These are phyloP conservation scores for Quadroppia sp. DNA, from an alignment of 2,888 invertebrate genomes.

Conservation along the genomic window DNA sequence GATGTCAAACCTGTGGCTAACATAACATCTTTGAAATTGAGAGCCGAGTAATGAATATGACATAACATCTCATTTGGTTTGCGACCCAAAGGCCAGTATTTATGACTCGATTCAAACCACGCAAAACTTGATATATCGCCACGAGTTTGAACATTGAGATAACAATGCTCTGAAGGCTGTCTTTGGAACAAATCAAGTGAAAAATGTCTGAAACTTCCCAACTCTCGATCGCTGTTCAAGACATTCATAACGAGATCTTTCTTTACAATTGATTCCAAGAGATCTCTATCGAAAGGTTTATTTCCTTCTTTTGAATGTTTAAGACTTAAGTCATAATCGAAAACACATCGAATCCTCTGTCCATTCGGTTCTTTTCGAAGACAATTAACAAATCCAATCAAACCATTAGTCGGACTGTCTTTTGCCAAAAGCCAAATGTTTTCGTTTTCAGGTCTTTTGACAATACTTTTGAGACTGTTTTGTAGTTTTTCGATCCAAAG, in stretches of 20 bases:
- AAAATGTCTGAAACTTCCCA: conserved; percentile 37
- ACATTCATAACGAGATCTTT: conserved; percentile 17
- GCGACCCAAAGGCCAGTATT: conserved; percentile 58
- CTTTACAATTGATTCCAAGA: neutral
- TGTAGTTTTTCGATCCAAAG: conserved; percentile 77
- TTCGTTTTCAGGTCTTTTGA: neutral
- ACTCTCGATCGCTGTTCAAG: neutral
- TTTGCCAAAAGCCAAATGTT: conserved; percentile 63
- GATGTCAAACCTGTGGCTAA: conserved; percentile 74
- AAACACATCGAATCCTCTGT: conserved; percentile 62
- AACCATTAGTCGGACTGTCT: conserved; percentile 65
- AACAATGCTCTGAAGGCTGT: conserved; percentile 75
- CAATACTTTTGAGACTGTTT: conserved; percentile 59
- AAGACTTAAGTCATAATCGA: conserved; percentile 28
- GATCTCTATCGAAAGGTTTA: too few relatives aligned
- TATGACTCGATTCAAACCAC: conserved; percentile 84
- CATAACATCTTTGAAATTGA: conserved; percentile 70
- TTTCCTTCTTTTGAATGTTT: neutral
- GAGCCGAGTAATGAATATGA: conserved; percentile 56
- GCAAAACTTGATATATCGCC: conserved; percentile 88
- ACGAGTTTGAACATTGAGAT: conserved; percentile 82
- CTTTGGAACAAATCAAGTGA: neutral
- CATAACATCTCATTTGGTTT: conserved; percentile 60
- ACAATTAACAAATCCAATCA: conserved; percentile 84
- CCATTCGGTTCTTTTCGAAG: conserved; percentile 82